These are phyloP conservation scores for Athalia circularis DNA, from an alignment of 2,888 invertebrate species.

Conservation along the genomic window DNA sequence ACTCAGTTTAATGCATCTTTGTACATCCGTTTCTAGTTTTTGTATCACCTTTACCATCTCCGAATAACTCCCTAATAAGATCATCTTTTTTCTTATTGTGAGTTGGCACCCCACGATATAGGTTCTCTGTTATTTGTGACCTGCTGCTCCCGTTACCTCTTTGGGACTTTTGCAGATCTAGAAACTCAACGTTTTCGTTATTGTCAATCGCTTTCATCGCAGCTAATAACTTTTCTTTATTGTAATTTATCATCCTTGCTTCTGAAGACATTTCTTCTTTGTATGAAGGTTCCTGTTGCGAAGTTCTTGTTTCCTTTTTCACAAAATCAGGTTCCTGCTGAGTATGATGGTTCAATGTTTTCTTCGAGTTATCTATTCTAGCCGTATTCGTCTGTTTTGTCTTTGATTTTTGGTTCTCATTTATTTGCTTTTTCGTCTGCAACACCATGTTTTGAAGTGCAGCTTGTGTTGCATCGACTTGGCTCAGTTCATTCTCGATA, in stretches of 20 bases:
- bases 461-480: conserved; percentile 32
- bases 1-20: conserved; percentile 58
- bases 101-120: conserved; percentile 66
- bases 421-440: conserved; percentile 30
- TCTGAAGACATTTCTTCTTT: conserved; percentile 52
- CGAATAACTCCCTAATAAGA: conserved; percentile 65
- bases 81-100: conserved; percentile 65
- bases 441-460: conserved; percentile 32
- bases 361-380: conserved; percentile 21
- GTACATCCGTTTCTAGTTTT: conserved; percentile 60
- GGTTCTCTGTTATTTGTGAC: conserved; percentile 68
- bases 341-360: neutral
- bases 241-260: conserved; percentile 64
- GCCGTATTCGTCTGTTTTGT: conserved; percentile 2
- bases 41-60: conserved; percentile 60
- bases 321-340: conserved; percentile 5
- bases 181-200: conserved; percentile 69
- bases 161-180: conserved; percentile 55
- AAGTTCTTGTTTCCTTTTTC: conserved; percentile 7
- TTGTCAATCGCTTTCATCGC: conserved; percentile 81
- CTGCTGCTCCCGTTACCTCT: conserved; percentile 55
- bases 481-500: conserved; percentile 16
- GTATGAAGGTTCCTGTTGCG: conserved; percentile 24
- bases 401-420: conserved; percentile 26
- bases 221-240: conserved; percentile 79